Evolutionary conservation across 2,888 invertebrate genomes (phyloP), one percentile per base, ranked within the genome.

Genomic region (Ochropleura plecta): DNA sequence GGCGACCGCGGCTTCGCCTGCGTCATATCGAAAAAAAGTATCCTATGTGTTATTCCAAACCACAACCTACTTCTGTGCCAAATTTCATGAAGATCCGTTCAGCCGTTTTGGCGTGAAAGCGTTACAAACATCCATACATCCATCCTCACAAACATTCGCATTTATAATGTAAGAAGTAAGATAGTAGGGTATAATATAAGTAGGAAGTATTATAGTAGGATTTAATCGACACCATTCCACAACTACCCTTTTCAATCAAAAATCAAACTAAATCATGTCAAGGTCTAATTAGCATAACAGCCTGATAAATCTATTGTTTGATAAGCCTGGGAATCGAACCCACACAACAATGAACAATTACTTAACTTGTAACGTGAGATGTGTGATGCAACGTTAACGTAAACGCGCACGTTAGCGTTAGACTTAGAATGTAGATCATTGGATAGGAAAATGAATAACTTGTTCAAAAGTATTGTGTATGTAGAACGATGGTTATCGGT

Each of bases 301-400:
- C 55, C 12, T n/a, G 91, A 92, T 90, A 91, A 89, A 79, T 78
- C 91, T 90, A 92, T 91, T 91, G 88, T 78, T 71, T 83, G 91
- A 91, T 90, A 90, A 87, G 89, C 85, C 90, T 93, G 92, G 89
- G 93, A 92, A 90, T 92, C 91, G 89, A 92, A 92, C 86, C 87
- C 51, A 74, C 78, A 89, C 89, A 84, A 93, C 92, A 92, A 93
- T 93, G 89, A 76, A 91, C 93, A 92, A 92, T 93, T 89, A 83
- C 87, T 79, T 70, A 68, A 81, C 68, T 10, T 78, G 87, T 76
- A 87, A 84, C 80, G 76, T 82, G 88, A 87, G 82, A 86, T 73
- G 81, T 20, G 87, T 90, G 79, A 78, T 79, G 85, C 82, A 86
- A 86, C 57, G 44, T 42, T 16, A 64, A 70, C 55, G 60, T 72